phyloP scores from a whole-genome alignment of 2,113 vertebrate genomes.

The Ondatra zibethicus region DNA sequence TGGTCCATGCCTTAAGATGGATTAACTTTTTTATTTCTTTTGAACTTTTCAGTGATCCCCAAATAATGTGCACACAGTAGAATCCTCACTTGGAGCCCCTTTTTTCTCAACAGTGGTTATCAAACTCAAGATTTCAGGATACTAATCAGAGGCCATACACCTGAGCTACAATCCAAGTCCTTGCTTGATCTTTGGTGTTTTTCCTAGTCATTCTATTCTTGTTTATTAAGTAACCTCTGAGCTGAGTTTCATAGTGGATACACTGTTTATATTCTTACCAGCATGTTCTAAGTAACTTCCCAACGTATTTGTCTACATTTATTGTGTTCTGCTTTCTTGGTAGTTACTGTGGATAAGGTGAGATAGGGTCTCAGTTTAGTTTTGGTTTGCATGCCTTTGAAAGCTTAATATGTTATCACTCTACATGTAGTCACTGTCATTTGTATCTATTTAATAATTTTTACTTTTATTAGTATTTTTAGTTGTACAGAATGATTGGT shows the following conservation, averaged over 20 bases:
- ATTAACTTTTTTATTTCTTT: neutral
- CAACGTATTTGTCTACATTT: neutral
- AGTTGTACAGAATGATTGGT: neutral
- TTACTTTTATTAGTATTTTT: neutral
- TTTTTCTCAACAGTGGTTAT: neutral
- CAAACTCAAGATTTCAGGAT: neutral
- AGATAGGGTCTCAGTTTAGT: no score
- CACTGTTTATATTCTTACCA: neutral
- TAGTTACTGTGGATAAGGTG: neutral
- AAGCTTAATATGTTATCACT: neutral
- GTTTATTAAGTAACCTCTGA: neutral
- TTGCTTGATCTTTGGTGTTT: neutral
- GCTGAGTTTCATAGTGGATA: neutral
- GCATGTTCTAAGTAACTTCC: neutral
- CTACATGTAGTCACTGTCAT: neutral
- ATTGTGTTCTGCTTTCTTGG: neutral
- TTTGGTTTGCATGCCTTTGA: neutral
- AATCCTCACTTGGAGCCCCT: no score
- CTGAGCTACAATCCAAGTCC: neutral
- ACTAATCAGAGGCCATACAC: neutral
- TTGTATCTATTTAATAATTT: neutral
- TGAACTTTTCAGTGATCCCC: neutral
- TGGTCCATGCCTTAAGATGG: neutral
- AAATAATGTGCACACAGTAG: no score
- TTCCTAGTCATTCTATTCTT: neutral